Base-by-base conservation (phyloP, 1,140 invertebrate species). In the Drosophila mauritiana region DNA sequence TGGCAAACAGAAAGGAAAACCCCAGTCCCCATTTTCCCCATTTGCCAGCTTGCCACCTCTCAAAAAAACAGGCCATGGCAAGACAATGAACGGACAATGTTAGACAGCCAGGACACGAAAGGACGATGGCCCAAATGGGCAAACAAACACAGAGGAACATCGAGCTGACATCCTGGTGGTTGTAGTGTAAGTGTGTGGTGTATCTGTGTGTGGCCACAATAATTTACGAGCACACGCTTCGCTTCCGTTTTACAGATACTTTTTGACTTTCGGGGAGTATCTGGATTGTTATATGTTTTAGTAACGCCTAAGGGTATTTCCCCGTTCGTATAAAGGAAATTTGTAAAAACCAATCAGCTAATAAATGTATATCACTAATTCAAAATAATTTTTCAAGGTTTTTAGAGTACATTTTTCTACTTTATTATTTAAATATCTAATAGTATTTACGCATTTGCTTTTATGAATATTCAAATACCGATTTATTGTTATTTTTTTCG, bases 201-300 rank as follows among this genome's bases (percentile, higher is more conserved):
- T 76, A 52, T 67, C 61, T 74, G 73, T 67, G 61, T 62, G 72
- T 51, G 57, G 39, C 74, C 54, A 74, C 74, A 59, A 89, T 88
- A 88, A 88, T 88, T 88, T 88, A 88, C 83, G 83, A 88, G 83
- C 79, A 73, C 83, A 88, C 84, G 75, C 84, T 88, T 78, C 76
- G 74, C 74, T 77, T 76, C 73, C 73, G 67, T 70, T 70, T 57
- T 36, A 27, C 51, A 56, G 40, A 40, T 40, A 31, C 12, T n/a
- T 36, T 25, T 13, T 57, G 51, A 57, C 36, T 70, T 37, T 48
- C 2, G 2, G 64, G 43, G 64, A 34, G 13, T 39, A 40, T 46
- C 8, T 15, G 64, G 27, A 10, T 12, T 1, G 22, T n/a, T 15
- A 10, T 13, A 10, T 0, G 0, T 3, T 17, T 34, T 15, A 11